Percentiles rank a stretch among this genome's conserved stretches.
Evolutionary conservation across 2,113 vertebrate genomes (phyloP).

Genomic region (Austrofundulus limnaeus): DNA sequence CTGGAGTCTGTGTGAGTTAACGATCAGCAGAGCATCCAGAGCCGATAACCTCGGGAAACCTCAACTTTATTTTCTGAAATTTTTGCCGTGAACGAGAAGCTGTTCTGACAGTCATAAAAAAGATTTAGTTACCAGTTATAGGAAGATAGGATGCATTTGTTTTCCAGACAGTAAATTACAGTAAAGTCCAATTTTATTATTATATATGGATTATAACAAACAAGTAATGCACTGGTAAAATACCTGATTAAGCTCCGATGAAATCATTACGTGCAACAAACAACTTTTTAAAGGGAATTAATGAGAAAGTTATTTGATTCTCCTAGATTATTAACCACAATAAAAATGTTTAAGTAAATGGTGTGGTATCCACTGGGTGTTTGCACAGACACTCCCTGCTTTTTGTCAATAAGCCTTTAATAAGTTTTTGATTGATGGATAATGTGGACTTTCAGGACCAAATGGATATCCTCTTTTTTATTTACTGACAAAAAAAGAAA

Average conservation of each 20-base stretch:
- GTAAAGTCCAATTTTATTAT: not conserved
- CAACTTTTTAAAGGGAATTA: not conserved
- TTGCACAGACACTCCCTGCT: not conserved
- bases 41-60: no score
- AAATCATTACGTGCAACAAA: not conserved
- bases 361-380: not conserved
- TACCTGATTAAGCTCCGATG: not conserved
- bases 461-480: not conserved
- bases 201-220: not conserved
- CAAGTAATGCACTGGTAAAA: not conserved
- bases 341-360: not conserved
- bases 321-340: no score
- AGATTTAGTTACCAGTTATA: no score
- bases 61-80: no score
- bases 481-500: no score
- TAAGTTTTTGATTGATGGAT: not conserved
- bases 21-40: not conserved
- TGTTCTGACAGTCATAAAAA: not conserved
- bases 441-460: not conserved
- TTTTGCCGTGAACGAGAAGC: not conserved
- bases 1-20: no score
- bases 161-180: conserved; percentile 1
- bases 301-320: not conserved
- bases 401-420: no score
- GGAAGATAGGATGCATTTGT: not conserved